A percentile compares a stretch with the other conserved stretches of the same genome.
phyloP scores from a whole-genome alignment of 2,797 vertebrate species.

The Eulemur coronatus region DNA sequence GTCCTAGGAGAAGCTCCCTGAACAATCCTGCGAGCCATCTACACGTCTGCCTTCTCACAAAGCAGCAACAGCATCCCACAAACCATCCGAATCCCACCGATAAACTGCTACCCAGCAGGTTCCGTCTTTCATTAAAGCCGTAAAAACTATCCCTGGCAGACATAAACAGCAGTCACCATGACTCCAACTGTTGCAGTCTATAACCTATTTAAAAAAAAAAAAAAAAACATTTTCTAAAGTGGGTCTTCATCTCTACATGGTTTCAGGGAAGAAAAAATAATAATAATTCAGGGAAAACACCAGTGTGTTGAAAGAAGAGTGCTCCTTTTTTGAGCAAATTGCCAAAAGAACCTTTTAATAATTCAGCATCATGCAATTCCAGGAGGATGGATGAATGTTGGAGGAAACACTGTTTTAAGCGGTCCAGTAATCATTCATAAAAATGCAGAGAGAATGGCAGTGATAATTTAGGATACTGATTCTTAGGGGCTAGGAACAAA shows the following conservation, averaged over 20 bases:
- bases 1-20: not conserved
- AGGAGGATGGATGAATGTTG: not conserved
- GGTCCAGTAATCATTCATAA: not conserved
- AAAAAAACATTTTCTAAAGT: not conserved
- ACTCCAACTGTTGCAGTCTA: accelerated
- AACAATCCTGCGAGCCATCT: not conserved
- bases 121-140: not conserved
- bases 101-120: accelerated
- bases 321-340: not conserved
- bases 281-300: not conserved
- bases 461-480: not conserved
- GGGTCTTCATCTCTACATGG: not conserved
- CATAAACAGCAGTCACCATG: accelerated
- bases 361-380: not conserved
- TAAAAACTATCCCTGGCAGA: not conserved
- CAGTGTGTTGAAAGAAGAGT: not conserved
- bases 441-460: not conserved
- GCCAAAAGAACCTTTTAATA: not conserved
- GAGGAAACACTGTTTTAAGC: not conserved
- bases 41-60: not conserved
- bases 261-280: not conserved
- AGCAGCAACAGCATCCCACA: accelerated
- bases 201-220: no score
- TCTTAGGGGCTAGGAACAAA: no score
- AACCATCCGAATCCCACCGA: not conserved